Evolutionary conservation across 2,888 invertebrate genomes (phyloP).

Genomic region (Caenorhabditis sp.): DNA sequence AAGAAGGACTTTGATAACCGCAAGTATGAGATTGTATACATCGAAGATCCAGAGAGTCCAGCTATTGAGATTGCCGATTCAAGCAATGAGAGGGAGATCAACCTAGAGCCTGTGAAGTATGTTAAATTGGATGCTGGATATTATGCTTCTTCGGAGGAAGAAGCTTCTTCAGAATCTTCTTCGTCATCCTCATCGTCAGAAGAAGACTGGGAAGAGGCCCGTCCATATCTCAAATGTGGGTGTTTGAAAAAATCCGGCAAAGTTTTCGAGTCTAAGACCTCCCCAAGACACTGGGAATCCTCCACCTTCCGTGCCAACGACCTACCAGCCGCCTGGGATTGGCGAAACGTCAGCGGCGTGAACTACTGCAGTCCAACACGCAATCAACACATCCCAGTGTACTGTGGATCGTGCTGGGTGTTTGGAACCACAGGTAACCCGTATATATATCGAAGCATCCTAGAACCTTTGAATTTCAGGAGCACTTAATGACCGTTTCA

Average conservation of each 20-base stretch:
- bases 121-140: constrained; percentile 11
- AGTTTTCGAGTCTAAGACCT: constrained; percentile 41
- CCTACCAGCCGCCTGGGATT: constrained; percentile 72
- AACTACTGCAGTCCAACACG: constrained; percentile 73
- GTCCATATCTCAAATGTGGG: constrained; percentile 35
- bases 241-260: constrained; percentile 50
- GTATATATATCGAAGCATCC: constrained; percentile 10
- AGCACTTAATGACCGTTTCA: constrained; percentile 74
- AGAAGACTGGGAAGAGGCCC: constrained; percentile 37
- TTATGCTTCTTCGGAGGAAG: constrained; percentile 4
- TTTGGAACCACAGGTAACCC: constrained; percentile 72
- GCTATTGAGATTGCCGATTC: constrained; percentile 35
- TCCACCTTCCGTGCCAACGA: constrained; percentile 51
- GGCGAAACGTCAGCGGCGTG: constrained; percentile 73
- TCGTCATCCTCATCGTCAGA: neutral
- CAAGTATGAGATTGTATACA: constrained; percentile 18
- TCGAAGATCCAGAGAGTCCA: constrained; percentile 17
- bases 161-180: neutral
- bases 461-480: constrained; percentile 56
- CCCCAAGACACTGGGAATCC: constrained; percentile 63
- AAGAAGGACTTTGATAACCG: constrained; percentile 17
- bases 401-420: constrained; percentile 75
- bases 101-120: constrained; percentile 24
- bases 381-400: constrained; percentile 74
- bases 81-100: constrained; percentile 24